Conservation (phyloP, 2,888 invertebrate genomes). For the Lithodes maja region DNA sequence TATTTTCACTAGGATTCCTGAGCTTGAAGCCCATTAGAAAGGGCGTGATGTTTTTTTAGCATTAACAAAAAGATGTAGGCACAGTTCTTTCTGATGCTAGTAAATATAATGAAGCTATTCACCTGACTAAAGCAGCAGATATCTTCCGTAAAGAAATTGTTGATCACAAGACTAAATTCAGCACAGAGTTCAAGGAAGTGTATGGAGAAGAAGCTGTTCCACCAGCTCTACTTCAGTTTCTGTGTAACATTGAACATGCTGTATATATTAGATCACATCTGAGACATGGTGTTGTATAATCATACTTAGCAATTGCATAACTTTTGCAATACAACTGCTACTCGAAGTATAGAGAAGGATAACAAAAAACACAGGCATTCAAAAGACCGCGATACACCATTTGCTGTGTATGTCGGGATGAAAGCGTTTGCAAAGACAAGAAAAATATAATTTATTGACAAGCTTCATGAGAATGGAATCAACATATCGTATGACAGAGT, state of each 20-base stretch:
- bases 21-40: constrained; percentile 1
- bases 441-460: constrained; percentile 11
- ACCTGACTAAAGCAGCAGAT: constrained; percentile 10
- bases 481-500: constrained; percentile 24
- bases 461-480: constrained; percentile 16
- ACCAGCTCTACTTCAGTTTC: constrained; percentile 33
- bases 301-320: constrained; percentile 9
- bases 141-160: not conserved
- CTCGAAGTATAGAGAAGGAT: not conserved
- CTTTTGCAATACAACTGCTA: constrained; percentile 21
- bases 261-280: constrained; percentile 24
- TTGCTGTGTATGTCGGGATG: constrained; percentile 31
- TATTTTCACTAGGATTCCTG: too few relatives aligned
- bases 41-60: constrained; percentile 33
- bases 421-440: constrained; percentile 27
- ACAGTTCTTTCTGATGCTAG: not conserved
- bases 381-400: constrained; percentile 29
- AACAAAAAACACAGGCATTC: constrained; percentile 13
- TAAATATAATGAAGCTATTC: constrained; percentile 13
- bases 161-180: not conserved
- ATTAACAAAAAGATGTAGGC: constrained; percentile 1
- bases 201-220: constrained; percentile 10
- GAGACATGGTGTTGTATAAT: not conserved
- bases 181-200: not conserved
- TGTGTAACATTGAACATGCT: constrained; percentile 21